These are phyloP conservation scores for Cervus canadensis DNA, from an alignment of 2,113 vertebrate genomes.

Conservation along the genomic window DNA sequence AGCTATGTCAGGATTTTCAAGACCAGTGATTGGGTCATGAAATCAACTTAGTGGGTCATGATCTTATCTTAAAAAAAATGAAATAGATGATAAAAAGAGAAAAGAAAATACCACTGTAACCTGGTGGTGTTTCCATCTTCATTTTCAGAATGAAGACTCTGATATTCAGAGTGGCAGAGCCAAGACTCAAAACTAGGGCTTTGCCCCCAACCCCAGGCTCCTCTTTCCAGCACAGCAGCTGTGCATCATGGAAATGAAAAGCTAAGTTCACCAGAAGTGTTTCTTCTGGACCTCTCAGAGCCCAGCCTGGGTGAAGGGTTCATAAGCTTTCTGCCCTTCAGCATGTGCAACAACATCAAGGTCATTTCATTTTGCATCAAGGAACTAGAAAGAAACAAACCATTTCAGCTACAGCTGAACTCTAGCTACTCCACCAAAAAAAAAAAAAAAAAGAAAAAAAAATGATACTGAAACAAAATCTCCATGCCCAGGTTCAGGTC, in stretches of 20 bases:
- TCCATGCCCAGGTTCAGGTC: neutral
- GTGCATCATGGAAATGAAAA: neutral
- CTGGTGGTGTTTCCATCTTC: neutral
- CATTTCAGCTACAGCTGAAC: neutral
- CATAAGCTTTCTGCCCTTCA: neutral
- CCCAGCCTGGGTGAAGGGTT: neutral
- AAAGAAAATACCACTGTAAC: neutral
- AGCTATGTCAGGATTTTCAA: constrained; percentile 38
- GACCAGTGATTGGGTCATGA: constrained; percentile 35
- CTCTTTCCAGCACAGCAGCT: neutral
- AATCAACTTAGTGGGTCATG: constrained; percentile 41
- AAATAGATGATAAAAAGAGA: neutral
- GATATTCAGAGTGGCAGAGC: neutral
- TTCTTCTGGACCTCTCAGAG: neutral
- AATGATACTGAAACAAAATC: neutral
- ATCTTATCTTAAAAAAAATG: constrained; percentile 41
- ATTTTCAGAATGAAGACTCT: neutral
- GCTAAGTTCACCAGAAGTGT: neutral
- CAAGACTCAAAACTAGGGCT: neutral
- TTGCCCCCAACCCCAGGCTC: neutral
- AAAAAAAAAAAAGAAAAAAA: neutral
- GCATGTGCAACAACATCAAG: neutral
- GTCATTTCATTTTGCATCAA: neutral
- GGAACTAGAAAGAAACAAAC: neutral
- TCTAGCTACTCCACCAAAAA: neutral